Evolutionary conservation across 2,888 invertebrate species (phyloP).

Genomic region (Caradrina kadenii): DNA sequence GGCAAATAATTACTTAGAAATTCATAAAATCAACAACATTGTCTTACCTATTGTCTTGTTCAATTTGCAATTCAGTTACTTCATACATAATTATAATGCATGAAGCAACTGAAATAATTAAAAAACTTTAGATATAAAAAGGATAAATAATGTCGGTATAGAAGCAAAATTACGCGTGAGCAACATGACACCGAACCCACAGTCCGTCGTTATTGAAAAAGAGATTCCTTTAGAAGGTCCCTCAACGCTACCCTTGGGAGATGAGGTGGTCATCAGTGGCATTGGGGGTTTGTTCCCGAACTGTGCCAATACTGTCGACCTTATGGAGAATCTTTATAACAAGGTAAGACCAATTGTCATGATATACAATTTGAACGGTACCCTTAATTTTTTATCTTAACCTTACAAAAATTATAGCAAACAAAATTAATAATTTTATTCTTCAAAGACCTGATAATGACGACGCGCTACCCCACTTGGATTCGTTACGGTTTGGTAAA

Average conservation of each 20-base stretch:
- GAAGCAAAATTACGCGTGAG: background rate
- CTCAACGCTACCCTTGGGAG: background rate
- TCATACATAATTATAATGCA: too few relatives aligned
- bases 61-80: too few relatives aligned
- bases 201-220: background rate
- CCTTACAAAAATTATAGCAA: too few relatives aligned
- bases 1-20: too few relatives aligned
- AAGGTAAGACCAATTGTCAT: constrained; percentile 1
- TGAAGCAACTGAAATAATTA: too few relatives aligned
- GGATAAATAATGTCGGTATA: background rate
- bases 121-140: background rate
- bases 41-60: too few relatives aligned
- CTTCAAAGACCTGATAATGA: too few relatives aligned
- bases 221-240: background rate
- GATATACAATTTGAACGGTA: background rate
- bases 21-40: too few relatives aligned
- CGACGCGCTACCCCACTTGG: too few relatives aligned
- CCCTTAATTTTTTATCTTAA: too few relatives aligned
- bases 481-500: too few relatives aligned
- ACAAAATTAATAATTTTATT: too few relatives aligned
- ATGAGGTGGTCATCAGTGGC: constrained; percentile 16
- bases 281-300: constrained; percentile 11
- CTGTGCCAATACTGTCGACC: background rate
- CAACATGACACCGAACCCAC: background rate
- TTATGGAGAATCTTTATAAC: constrained; percentile 15